A percentile compares a stretch with the other conserved stretches of the same genome.
These are phyloP conservation scores for Auanema sp. DNA, from an alignment of 2,888 invertebrate species.

Conservation along the genomic window DNA sequence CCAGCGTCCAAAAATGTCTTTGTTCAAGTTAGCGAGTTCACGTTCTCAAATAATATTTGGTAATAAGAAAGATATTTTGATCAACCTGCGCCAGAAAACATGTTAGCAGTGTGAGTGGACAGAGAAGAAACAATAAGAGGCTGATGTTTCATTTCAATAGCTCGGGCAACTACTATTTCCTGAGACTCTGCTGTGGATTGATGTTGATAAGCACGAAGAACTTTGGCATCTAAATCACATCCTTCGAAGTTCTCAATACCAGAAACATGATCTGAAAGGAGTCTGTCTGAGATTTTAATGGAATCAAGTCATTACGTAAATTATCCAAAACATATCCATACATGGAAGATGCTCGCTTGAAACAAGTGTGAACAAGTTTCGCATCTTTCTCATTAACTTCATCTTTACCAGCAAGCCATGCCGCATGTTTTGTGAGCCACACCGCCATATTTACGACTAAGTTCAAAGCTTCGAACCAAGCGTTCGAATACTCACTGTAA, in stretches of 20 bases:
- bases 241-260: constrained; percentile 65
- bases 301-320: not conserved
- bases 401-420: constrained; percentile 71
- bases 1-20: constrained; percentile 39
- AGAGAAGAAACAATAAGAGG: constrained; percentile 71
- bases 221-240: constrained; percentile 71
- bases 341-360: constrained; percentile 72
- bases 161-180: constrained; percentile 74
- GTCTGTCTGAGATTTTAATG: not conserved
- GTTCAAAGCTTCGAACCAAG: constrained; percentile 71
- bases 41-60: constrained; percentile 7
- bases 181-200: constrained; percentile 73
- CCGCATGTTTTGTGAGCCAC: constrained; percentile 74
- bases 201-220: constrained; percentile 71
- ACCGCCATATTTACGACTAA: constrained; percentile 72
- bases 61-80: constrained; percentile 11
- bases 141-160: constrained; percentile 73
- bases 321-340: constrained; percentile 65
- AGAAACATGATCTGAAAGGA: constrained; percentile 32
- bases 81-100: constrained; percentile 70
- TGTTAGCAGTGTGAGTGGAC: constrained; percentile 72
- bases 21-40: constrained; percentile 15
- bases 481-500: constrained; percentile 68
- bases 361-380: constrained; percentile 72
- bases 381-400: constrained; percentile 71